Base-by-base conservation (phyloP, 2,113 vertebrate genomes). In the Cottus gobio region DNA sequence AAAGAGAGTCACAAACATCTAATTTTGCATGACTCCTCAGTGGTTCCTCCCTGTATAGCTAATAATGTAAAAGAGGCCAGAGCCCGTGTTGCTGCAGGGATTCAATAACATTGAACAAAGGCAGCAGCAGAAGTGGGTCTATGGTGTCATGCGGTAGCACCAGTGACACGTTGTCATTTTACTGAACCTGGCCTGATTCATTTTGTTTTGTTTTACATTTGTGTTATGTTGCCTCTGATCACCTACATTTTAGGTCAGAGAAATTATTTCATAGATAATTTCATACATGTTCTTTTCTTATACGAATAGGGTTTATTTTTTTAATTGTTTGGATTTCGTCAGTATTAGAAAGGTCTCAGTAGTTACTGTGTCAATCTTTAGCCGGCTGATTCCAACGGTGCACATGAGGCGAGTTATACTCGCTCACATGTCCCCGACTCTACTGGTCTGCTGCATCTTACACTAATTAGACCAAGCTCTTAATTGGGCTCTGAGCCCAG, bases 91-190 rank as follows among this genome's bases (percentile, higher is more conserved):
- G 66, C 63, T 67, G 67, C 42, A 62, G 31, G 66, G 64, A 56
- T 67, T 82, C 52, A 70, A 5, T 71, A 65, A 76, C 62, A 56
- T n/a, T 79, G 74, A 83, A 79, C 75, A 79, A 80, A 93, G 85
- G 63, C 84, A 80, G 48, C 69, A 67, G 63, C 63, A 80, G 69
- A 75, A 69, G 69, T 75, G 71, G 66, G 73, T 85, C 83, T 90
- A 84, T 86, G 89, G 85, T 85, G 61, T 13, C 82, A 37, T 73
- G 77, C 74, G 52, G 77, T n/a, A 24, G 71, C 73, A 70, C 82
- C 69, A 36, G 30, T 91, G 87, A 92, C 87, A 91, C 75, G 37
- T 83, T 91, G 91, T 91, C 87, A 87, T 86, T 90, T 88, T 66
- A 57, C 82, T 87, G 62, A 80, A 80, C 67, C 74, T 52, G 52